Evolutionary conservation across 1,140 invertebrate genomes (phyloP), one percentile per base, ranked within the genome.

Genomic region (Coenobita brevimanus): DNA sequence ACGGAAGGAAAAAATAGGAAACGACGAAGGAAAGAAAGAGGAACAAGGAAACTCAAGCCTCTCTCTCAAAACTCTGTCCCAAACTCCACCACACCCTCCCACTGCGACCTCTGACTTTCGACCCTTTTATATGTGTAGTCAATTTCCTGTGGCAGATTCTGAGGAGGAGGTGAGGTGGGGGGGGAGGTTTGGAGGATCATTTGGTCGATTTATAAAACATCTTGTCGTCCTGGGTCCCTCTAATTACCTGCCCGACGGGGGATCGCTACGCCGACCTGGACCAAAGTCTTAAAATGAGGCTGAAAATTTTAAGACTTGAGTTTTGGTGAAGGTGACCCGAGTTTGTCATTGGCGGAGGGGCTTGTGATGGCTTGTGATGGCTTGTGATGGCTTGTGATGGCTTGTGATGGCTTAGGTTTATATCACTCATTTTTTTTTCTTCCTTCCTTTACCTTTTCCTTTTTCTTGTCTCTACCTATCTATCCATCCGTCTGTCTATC

Each of bases 101-200:
- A 82, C 80, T 82, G 80, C n/a, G 80, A 30, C 8, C 24, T 82
- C 67, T 82, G 80, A 82, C 80, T 82, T 82, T 82, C 1, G 41
- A 33, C 8, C 24, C 80, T 82, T 82, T 82, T 67, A 82, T 82
- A 82, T 82, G 46, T 82, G 80, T 82, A 50, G 64, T 64, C 80
- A 82, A 82, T 82, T 82, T 82, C 80, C 80, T 82, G 80, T 82
- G 80, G 64, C 80, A 82, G 80, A 82, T 50, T 71, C 80, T 24
- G 50, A 43, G n/a, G 46, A 60, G 76, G 21, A 41, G 64, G 64
- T n/a, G n/a, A n/a, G n/a, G n/a, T n/a, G n/a, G n/a, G n/a, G n/a
- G n/a, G n/a, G 54, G 54, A n/a, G 54, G 54, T 57, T 8, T 10
- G 33, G 2, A 3, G 54, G 57, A 64, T 64, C 78, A 81, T 64